Base-by-base conservation (phyloP, 2,797 vertebrate species). In the Erithacus rubecula region DNA sequence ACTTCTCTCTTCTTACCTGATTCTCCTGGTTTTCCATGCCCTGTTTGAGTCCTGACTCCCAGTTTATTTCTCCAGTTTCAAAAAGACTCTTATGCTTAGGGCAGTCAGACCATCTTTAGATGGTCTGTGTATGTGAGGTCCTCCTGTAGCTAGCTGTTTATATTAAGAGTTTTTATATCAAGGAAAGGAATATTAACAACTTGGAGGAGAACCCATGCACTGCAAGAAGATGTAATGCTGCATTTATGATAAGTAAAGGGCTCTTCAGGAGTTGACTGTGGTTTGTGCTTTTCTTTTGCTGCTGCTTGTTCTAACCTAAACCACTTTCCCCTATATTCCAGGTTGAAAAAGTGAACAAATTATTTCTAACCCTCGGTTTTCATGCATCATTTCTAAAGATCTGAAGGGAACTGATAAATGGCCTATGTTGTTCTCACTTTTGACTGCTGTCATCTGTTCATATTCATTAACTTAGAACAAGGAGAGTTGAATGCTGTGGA, bases 211-310 rank as follows among this genome's bases (percentile, higher is more conserved):
- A 27, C 8, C 10, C 30, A 3, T 47, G 49, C 20, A 18, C 55
- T 43, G 24, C 7, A 4, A 58, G 68, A 49, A 77, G 53, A 20
- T 19, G 8, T 56, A 68, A 29, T 1, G 0, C 34, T 52, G 16
- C 62, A 15, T 83, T 76, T 68, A 19, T 65, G 60, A 74, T 52
- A 39, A 64, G 20, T 53, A 41, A 53, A 64, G 43, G 43, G 11
- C 59, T 83, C 49, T 69, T 70, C 7, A 15, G 74, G 39, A 49
- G 7, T 7, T 58, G 15, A 24, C 34, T 36, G 56, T 55, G 41
- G 27, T 71, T 89, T 87, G 27, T 89, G 71, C 53, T 84, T 86
- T 78, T 55, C 30, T 71, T 80, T 39, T 62, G 43, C 59, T 76
- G 63, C 77, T 76, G 27, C 24, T 27, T n/a, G 6, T 81, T 82